Conservation (phyloP, 2,888 invertebrate species). For the Mystacides longicornis region DNA sequence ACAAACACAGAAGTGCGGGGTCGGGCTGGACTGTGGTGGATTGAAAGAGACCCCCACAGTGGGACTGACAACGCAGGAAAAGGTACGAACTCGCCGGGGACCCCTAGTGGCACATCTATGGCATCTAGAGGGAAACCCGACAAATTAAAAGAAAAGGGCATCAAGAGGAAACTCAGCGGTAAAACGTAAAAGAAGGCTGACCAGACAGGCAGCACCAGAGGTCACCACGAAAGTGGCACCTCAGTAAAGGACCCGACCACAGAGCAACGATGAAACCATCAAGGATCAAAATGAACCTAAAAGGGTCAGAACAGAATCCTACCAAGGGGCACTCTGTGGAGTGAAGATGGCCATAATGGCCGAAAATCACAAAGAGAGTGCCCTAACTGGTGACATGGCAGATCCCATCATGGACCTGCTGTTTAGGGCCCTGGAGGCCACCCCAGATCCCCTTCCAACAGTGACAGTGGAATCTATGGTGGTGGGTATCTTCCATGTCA, state of each 20-base stretch:
- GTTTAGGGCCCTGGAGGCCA: background rate
- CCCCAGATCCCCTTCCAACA: background rate
- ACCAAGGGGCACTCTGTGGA: background rate
- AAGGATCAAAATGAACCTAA: background rate
- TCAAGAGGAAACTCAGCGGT: background rate
- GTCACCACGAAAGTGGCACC: background rate
- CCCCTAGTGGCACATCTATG: background rate
- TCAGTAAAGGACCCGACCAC: background rate
- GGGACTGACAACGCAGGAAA: background rate
- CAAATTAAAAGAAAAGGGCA: background rate
- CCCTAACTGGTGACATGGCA: background rate
- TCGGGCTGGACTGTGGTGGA: background rate
- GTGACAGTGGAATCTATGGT: background rate
- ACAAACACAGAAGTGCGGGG: background rate
- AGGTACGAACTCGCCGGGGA: too few species aligned
- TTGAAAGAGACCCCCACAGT: background rate
- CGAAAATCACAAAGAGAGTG: background rate
- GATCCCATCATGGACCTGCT: too few species aligned
- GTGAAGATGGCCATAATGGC: background rate
- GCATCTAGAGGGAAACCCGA: background rate
- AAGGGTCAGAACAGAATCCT: too few species aligned
- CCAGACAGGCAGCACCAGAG: background rate
- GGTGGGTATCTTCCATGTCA: too few species aligned
- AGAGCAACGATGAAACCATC: background rate
- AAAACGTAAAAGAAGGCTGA: background rate